Conservation (phyloP, 2,888 invertebrate genomes). For the Andrena chrysosceles region DNA sequence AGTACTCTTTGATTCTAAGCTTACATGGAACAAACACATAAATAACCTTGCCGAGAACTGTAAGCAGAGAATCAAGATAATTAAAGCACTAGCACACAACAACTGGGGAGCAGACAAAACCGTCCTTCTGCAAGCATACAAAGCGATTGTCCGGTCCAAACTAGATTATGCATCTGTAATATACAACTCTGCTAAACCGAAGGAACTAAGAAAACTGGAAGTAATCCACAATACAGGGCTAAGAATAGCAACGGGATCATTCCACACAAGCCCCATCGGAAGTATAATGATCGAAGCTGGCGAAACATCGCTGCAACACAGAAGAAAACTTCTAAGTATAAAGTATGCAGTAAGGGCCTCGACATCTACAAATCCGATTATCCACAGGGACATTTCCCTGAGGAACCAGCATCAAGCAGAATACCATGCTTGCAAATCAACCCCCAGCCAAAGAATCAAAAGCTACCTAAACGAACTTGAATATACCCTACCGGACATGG, state of each 20-base stretch:
- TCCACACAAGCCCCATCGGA: conserved; percentile 4
- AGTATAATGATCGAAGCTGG: conserved; percentile 18
- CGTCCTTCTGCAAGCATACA: conserved; percentile 35
- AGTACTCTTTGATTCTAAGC: conserved; percentile 48
- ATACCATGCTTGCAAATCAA: not conserved
- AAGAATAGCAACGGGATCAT: conserved; percentile 15
- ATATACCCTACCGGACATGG: not conserved
- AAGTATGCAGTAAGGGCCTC: conserved; percentile 9
- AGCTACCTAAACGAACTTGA: not conserved
- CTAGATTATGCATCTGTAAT: conserved; percentile 66
- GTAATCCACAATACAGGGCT: not conserved
- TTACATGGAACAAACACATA: conserved; percentile 56
- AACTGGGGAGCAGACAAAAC: conserved; percentile 50
- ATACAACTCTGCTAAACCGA: conserved; percentile 56
- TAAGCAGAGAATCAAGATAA: conserved; percentile 45
- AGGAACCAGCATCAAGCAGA: not conserved
- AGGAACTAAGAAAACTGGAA: not conserved
- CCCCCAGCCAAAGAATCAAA: not conserved
- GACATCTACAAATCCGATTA: conserved; percentile 8
- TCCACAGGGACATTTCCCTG: not conserved
- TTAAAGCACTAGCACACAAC: conserved; percentile 44
- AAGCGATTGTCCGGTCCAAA: conserved; percentile 50
- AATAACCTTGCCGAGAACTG: conserved; percentile 34
- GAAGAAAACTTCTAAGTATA: conserved; percentile 19
- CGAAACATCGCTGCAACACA: not conserved